Conservation (phyloP, 2,113 vertebrate species). For the Colinus virginianus region DNA sequence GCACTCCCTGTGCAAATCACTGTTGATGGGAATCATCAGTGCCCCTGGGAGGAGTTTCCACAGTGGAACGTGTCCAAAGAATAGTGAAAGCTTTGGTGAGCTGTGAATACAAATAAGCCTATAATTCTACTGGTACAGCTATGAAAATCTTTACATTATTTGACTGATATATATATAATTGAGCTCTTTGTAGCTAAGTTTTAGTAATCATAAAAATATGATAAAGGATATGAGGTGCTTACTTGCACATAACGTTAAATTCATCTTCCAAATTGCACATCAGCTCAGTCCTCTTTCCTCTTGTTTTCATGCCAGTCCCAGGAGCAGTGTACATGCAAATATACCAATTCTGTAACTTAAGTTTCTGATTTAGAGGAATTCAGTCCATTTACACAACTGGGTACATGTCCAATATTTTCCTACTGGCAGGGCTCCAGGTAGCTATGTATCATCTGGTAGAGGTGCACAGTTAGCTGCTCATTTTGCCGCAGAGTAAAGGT, state of each 20-base stretch:
- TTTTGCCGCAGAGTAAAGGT: neutral
- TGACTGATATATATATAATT: neutral
- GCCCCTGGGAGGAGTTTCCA: neutral
- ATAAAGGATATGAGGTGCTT: neutral
- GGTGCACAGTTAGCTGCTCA: rapidly evolving
- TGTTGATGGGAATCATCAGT: neutral
- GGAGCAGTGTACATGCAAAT: neutral
- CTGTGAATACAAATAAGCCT: neutral
- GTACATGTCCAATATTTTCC: neutral
- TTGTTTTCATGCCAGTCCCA: neutral
- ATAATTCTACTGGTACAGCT: neutral
- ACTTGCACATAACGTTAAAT: neutral
- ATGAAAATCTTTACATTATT: neutral
- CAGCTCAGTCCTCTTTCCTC: neutral
- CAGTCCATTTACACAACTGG: neutral
- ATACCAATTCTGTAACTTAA: neutral
- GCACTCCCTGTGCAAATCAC: neutral
- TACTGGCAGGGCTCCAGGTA: neutral
- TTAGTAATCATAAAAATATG: neutral
- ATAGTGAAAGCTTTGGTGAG: neutral
- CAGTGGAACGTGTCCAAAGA: neutral
- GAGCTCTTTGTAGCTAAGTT: neutral
- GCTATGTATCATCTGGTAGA: neutral
- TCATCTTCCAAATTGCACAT: neutral
- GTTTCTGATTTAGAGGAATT: neutral